Evolutionary conservation across 2,797 vertebrate species (phyloP).

Genomic region (Pygocentrus nattereri): DNA sequence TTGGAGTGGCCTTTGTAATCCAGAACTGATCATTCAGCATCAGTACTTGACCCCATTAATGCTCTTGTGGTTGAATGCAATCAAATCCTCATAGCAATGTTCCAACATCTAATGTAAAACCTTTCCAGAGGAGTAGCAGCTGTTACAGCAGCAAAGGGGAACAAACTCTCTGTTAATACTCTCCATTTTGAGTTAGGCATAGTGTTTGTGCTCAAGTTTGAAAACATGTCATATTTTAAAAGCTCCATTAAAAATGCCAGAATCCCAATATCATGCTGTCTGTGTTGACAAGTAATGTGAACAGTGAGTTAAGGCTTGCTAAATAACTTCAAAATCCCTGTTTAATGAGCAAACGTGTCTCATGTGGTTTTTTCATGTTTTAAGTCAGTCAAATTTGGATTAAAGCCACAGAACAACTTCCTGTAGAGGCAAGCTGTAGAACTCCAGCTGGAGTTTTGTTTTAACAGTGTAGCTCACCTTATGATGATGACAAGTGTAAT

Average conservation of each 20-base stretch:
- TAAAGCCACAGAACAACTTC: neutral
- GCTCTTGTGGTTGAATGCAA: neutral
- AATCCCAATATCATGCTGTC: neutral
- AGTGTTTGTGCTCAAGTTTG: too few relatives aligned
- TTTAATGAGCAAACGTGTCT: neutral
- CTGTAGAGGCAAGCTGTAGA: neutral
- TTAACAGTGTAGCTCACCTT: conserved; percentile 11
- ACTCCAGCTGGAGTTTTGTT: conserved; percentile 7
- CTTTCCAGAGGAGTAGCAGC: neutral
- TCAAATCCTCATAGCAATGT: neutral
- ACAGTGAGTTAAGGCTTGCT: neutral
- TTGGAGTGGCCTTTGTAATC: neutral
- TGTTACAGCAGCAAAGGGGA: neutral
- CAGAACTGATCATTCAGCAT: neutral
- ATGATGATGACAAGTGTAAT: conserved; percentile 14
- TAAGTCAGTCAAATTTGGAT: neutral
- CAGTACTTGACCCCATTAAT: neutral
- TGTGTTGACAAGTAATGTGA: neutral
- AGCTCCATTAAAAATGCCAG: neutral
- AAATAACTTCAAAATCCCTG: neutral
- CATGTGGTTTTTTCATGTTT: neutral
- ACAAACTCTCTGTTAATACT: too few relatives aligned
- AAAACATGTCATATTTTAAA: neutral
- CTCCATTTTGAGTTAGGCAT: neutral
- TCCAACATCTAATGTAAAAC: neutral